phyloP scores from a whole-genome alignment of 2,113 vertebrate genomes.

The Plestiodon gilberti region DNA sequence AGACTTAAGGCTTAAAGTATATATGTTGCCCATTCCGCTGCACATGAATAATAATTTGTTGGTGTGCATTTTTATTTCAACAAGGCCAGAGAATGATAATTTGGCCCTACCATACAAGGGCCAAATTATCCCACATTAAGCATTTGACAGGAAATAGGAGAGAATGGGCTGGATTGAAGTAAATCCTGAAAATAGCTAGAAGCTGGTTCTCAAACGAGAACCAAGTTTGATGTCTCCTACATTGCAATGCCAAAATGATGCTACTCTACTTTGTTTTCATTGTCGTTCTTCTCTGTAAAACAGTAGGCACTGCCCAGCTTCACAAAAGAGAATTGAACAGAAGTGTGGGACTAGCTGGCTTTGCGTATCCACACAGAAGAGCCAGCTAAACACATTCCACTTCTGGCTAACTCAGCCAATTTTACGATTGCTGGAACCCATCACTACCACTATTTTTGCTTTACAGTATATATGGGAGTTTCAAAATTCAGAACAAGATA shows the following conservation, averaged over 20 bases:
- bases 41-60: not conserved
- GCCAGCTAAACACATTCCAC: not conserved
- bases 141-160: not conserved
- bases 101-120: not conserved
- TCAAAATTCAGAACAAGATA: conserved; percentile 7
- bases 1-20: not conserved
- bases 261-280: not conserved
- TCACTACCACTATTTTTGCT: not conserved
- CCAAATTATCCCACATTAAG: not conserved
- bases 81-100: not conserved
- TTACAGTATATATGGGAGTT: conserved; percentile 18
- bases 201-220: conserved; percentile 34
- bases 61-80: not conserved
- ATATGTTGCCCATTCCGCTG: not conserved
- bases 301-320: not conserved
- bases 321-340: not conserved
- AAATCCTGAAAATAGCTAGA: conserved; percentile 5
- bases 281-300: conserved; percentile 6
- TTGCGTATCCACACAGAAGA: not conserved
- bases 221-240: conserved; percentile 16
- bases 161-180: conserved; percentile 1
- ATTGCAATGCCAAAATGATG: conserved; percentile 39
- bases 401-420: conserved; percentile 18
- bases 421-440: not conserved
- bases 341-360: conserved; percentile 10